Percentiles rank a stretch among this genome's conserved stretches.
These are phyloP conservation scores for Cydia splendana DNA, from an alignment of 1,140 invertebrate genomes.

Conservation along the genomic window DNA sequence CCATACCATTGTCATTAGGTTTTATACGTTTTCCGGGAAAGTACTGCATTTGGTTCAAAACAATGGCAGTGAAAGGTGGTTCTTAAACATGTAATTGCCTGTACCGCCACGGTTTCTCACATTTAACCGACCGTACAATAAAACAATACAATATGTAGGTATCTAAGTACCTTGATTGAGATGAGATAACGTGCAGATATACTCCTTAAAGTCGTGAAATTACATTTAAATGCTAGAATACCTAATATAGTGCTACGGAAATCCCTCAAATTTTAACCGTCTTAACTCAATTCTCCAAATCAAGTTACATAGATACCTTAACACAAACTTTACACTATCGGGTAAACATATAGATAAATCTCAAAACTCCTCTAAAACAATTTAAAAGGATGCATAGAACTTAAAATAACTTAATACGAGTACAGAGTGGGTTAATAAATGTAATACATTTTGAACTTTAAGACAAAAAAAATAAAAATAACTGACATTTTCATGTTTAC, in stretches of 20 bases:
- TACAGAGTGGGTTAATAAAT: background rate
- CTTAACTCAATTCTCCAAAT: too few species aligned
- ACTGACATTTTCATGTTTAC: conserved; percentile 3
- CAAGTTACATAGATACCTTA: too few species aligned
- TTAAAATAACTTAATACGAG: too few species aligned
- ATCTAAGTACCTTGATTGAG: background rate
- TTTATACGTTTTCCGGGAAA: conserved; percentile 20
- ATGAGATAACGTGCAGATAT: background rate
- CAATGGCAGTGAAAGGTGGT: conserved; percentile 31
- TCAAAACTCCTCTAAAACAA: too few species aligned
- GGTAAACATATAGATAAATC: too few species aligned
- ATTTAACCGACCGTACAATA: conserved; percentile 29
- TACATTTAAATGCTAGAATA: background rate
- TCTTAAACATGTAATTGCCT: conserved; percentile 1
- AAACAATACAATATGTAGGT: conserved; percentile 29
- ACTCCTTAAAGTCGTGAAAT: background rate
- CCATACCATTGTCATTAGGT: conserved; percentile 16
- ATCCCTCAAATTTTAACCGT: background rate
- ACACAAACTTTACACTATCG: too few species aligned
- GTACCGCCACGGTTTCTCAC: conserved; percentile 8
- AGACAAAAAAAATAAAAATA: conserved; percentile 2
- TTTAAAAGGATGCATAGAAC: too few species aligned
- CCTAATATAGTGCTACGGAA: background rate
- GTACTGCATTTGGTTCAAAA: conserved; percentile 14
- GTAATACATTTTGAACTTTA: background rate